A percentile compares a stretch with the other conserved stretches of the same genome.
These are phyloP conservation scores for Meloe dianella DNA, from an alignment of 2,888 invertebrate genomes.

Conservation along the genomic window DNA sequence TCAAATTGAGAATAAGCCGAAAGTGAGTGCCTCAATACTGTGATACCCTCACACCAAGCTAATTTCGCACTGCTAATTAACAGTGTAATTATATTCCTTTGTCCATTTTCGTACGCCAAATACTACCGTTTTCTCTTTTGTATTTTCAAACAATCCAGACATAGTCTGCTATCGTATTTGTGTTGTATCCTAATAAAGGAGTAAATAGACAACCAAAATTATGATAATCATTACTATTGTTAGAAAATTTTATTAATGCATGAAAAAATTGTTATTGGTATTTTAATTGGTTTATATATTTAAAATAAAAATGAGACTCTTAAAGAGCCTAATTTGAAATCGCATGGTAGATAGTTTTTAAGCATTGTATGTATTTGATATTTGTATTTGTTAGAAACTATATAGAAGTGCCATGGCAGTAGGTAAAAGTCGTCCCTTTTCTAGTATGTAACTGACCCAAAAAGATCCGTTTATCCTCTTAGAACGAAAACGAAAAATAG, in stretches of 20 bases:
- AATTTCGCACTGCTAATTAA: slow-evolving; percentile 49
- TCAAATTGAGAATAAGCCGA: slow-evolving; percentile 49
- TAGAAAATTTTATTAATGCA: slow-evolving; percentile 20
- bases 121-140: slow-evolving; percentile 29
- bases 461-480: slow-evolving; percentile 46
- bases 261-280: slow-evolving; percentile 12
- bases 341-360: slow-evolving; percentile 58
- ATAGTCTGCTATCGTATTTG: slow-evolving; percentile 22
- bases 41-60: slow-evolving; percentile 57
- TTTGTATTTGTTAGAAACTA: slow-evolving; percentile 50
- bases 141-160: slow-evolving; percentile 26
- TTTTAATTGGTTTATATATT: slow-evolving; percentile 20
- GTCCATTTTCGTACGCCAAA: slow-evolving; percentile 32
- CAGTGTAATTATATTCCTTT: slow-evolving; percentile 32
- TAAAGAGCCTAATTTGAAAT: slow-evolving; percentile 54
- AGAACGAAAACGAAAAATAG: slow-evolving; percentile 1
- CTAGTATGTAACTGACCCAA: slow-evolving; percentile 61
- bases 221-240: slow-evolving; percentile 20
- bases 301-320: slow-evolving; percentile 29
- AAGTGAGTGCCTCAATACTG: slow-evolving; percentile 61
- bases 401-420: slow-evolving; percentile 57
- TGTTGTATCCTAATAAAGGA: slow-evolving; percentile 21
- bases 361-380: slow-evolving; percentile 56
- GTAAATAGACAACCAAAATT: background rate
- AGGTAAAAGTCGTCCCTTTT: slow-evolving; percentile 51